These are phyloP conservation scores for Mimas tiliae DNA, from an alignment of 2,888 invertebrate genomes.

Conservation along the genomic window DNA sequence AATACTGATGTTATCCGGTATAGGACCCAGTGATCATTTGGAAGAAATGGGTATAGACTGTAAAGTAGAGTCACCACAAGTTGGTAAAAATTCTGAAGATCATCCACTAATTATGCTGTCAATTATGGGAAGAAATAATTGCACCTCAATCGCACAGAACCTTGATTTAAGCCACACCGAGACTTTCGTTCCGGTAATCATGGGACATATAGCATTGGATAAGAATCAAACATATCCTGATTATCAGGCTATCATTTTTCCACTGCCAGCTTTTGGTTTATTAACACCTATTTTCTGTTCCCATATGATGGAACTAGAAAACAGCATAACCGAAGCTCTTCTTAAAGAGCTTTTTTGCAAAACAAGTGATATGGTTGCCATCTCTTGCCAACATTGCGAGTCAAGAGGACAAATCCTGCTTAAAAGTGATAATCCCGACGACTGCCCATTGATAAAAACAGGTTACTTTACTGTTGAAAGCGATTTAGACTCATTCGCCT, in stretches of 20 bases:
- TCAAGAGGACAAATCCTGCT: constrained; percentile 53
- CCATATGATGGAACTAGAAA: constrained; percentile 33
- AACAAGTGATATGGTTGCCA: constrained; percentile 35
- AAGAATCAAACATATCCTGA: constrained; percentile 51
- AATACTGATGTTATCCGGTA: constrained; percentile 59
- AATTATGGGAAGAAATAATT: constrained; percentile 40
- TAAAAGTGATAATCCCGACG: constrained; percentile 43
- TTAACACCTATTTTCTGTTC: constrained; percentile 42
- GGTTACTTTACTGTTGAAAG: constrained; percentile 42
- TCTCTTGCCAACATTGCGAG: constrained; percentile 48
- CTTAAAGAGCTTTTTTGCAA: constrained; percentile 36
- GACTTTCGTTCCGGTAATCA: constrained; percentile 43
- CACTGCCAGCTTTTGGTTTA: constrained; percentile 41
- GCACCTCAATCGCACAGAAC: constrained; percentile 38
- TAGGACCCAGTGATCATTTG: constrained; percentile 56
- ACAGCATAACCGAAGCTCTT: constrained; percentile 43
- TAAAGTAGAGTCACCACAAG: constrained; percentile 48
- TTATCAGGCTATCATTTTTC: constrained; percentile 49
- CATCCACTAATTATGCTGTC: constrained; percentile 46
- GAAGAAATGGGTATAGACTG: constrained; percentile 45
- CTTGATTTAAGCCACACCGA: constrained; percentile 38
- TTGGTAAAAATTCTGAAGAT: constrained; percentile 56
- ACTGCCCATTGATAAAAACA: constrained; percentile 43
- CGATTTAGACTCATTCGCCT: constrained; percentile 48
- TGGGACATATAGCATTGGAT: constrained; percentile 51